A percentile compares a stretch with the other conserved stretches of the same genome.
Conservation (phyloP, 2,113 vertebrate species). For the Passer domesticus region DNA sequence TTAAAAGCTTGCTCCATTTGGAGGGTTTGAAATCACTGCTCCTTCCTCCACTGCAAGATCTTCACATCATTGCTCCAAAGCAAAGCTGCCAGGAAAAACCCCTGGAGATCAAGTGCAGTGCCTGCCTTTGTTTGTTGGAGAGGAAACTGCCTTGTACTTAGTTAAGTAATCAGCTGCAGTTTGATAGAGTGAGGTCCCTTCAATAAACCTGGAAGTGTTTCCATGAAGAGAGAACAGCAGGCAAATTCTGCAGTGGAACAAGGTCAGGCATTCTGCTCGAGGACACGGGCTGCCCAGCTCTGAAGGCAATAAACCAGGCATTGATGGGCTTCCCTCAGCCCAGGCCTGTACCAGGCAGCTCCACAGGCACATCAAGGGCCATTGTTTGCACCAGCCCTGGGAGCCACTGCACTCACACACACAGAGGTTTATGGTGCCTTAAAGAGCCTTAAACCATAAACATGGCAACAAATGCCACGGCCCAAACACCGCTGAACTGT, state of each 20-base stretch:
- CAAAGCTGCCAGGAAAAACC: background rate
- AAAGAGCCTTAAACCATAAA: background rate
- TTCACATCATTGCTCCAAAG: background rate
- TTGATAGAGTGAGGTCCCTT: background rate
- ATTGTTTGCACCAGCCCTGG: background rate
- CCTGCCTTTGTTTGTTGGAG: background rate
- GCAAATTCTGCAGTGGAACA: background rate
- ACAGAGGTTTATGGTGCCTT: background rate
- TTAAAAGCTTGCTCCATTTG: background rate
- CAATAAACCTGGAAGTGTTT: constrained; percentile 9
- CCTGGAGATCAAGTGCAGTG: background rate
- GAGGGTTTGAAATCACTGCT: background rate
- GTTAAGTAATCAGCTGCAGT: background rate
- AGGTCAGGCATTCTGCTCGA: background rate
- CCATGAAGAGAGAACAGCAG: background rate
- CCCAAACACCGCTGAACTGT: background rate
- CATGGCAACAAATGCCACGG: fast-evolving
- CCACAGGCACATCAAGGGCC: background rate
- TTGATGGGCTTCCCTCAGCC: constrained; percentile 4
- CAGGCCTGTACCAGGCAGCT: constrained; percentile 6
- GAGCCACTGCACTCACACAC: background rate
- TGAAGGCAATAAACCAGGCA: background rate
- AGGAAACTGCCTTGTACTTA: background rate
- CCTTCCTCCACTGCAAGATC: background rate
- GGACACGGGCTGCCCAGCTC: background rate